A percentile compares a stretch with the other conserved stretches of the same genome.
Evolutionary conservation across 2,888 invertebrate genomes (phyloP).

Genomic region (Drosophila aldrichi): DNA sequence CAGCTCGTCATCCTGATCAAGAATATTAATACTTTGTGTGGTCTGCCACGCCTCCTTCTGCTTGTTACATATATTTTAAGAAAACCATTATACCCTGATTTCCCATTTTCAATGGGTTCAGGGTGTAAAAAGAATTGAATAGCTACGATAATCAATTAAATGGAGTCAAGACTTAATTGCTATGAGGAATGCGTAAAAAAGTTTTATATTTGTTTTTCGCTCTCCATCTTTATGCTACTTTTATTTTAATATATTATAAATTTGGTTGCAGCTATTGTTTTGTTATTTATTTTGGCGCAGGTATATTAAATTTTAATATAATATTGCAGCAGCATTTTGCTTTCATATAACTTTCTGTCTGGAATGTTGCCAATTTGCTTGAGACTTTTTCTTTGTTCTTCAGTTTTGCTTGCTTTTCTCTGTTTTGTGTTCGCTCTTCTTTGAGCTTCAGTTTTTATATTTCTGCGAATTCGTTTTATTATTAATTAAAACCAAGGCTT

Average conservation of each 20-base stretch:
- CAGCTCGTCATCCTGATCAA: too few species aligned
- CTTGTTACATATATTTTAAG: too few species aligned
- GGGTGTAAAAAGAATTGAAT: not conserved
- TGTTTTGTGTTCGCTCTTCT: not conserved
- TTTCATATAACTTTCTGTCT: not conserved
- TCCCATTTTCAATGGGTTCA: too few species aligned
- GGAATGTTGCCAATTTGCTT: conserved; percentile 3
- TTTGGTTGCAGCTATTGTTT: not conserved
- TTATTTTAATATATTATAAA: not conserved
- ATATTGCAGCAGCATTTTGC: not conserved
- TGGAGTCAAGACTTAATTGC: not conserved
- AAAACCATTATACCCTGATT: too few species aligned
- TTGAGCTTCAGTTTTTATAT: not conserved
- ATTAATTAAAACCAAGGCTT: not conserved
- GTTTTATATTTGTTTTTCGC: not conserved
- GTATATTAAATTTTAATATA: conserved; percentile 4
- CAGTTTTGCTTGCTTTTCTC: not conserved
- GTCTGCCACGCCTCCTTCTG: too few species aligned
- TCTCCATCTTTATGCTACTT: not conserved
- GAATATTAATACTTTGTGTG: too few species aligned
- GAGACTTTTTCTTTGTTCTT: conserved; percentile 5
- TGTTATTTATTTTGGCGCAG: not conserved
- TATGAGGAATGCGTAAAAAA: not conserved
- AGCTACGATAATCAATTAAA: not conserved
- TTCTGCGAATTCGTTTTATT: not conserved